Conservation (phyloP, 2,888 invertebrate genomes). For the Rhingia rostrata region DNA sequence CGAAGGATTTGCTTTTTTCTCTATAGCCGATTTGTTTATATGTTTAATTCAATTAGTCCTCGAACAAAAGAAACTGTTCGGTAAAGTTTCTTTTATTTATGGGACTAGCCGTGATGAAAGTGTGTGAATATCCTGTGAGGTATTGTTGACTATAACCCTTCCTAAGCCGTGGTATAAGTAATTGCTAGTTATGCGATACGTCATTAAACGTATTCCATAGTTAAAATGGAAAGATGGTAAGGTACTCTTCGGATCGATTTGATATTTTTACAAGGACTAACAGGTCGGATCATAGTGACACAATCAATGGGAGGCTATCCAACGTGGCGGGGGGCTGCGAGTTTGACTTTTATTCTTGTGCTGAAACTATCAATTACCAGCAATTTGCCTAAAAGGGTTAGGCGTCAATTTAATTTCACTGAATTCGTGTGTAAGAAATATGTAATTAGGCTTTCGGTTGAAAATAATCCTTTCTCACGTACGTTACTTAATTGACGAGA, state of each 20-base stretch:
- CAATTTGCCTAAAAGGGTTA: constrained; percentile 69
- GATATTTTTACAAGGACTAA: constrained; percentile 37
- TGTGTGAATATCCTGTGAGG: constrained; percentile 55
- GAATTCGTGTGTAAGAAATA: constrained; percentile 52
- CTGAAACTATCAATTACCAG: constrained; percentile 69
- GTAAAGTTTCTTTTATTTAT: constrained; percentile 60
- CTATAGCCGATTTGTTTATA: constrained; percentile 61
- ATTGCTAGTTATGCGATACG: constrained; percentile 65
- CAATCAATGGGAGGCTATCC: constrained; percentile 32
- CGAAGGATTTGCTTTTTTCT: constrained; percentile 11
- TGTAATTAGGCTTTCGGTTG: constrained; percentile 33
- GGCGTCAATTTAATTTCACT: constrained; percentile 57
- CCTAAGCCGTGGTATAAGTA: constrained; percentile 24
- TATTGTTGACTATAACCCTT: constrained; percentile 15
- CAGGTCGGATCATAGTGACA: constrained; percentile 14
- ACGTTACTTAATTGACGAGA: background rate
- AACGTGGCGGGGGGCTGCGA: constrained; percentile 46
- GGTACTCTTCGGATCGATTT: constrained; percentile 54
- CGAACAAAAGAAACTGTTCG: constrained; percentile 63
- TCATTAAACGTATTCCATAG: constrained; percentile 37
- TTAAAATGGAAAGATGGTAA: background rate
- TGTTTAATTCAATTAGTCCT: constrained; percentile 72
- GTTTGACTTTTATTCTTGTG: background rate
- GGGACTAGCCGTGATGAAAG: background rate
- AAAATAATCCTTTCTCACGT: constrained; percentile 49